Evolutionary conservation across 2,888 invertebrate genomes (phyloP), one percentile per base, ranked within the genome.

Genomic region (Fragum whitleyi): DNA sequence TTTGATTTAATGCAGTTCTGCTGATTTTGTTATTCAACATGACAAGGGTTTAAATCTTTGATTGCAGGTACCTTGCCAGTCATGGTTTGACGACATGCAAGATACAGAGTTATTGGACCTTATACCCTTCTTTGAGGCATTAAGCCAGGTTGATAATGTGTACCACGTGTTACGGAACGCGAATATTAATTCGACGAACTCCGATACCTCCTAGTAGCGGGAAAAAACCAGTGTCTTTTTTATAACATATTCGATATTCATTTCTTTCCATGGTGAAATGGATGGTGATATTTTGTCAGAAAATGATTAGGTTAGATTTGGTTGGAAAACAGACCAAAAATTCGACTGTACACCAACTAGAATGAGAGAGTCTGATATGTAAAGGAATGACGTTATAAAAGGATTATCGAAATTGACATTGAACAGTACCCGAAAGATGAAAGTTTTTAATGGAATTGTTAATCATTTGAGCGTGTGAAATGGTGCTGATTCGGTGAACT

Each of bases 71-170:
- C 98, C 99, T 93, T 99, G 99, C 89, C 97, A 98, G 94, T 99
- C 99, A 88, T 99, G 99, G 99, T 99, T 99, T 95, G 99, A 99
- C 95, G 99, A 99, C 95, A 97, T 97, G 96, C 96, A 97, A 93
- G 99, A 99, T 95, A 97, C 97, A 83, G 99, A 99, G 95, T 96
- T 99, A 88, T 95, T 98, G 93, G 99, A 99, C 95, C 95, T 99
- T 94, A 97, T 99, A 94, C 99, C 99, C 91, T 97, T 99, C 95
- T 98, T 99, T 95, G 99, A 99, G 95, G 97, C 97, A 94, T 95
- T 99, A 91, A 97, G 98, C 95, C 97, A 97, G 95, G 97, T 98
- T 94, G 98, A 99, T 95, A 98, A 98, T 95, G 98, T 99, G 89
- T 99, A 93, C 85, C 83, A 90, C 29, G 89, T 93, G 79, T 88